Conservation (phyloP, 1,140 invertebrate genomes). For the Bombus affinis region DNA sequence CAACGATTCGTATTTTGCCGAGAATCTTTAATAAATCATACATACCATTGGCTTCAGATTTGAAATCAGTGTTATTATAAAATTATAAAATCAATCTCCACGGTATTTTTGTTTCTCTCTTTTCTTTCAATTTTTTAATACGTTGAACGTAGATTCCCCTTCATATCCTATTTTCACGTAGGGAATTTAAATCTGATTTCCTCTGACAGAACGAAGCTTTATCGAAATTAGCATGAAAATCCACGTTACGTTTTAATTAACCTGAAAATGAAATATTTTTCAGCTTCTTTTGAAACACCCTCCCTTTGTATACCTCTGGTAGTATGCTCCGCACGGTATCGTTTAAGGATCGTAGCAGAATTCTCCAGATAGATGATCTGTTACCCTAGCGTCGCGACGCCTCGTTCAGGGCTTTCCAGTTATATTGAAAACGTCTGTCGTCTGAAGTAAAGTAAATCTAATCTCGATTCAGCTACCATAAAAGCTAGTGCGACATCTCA, state of each 20-base stretch:
- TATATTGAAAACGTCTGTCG: conserved; percentile 58
- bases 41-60: conserved; percentile 52
- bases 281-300: background rate
- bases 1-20: conserved; percentile 36
- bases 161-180: background rate
- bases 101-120: background rate
- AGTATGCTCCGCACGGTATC: background rate
- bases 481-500: conserved; percentile 77
- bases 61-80: conserved; percentile 63
- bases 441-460: conserved; percentile 76
- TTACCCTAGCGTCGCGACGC: conserved; percentile 11
- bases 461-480: conserved; percentile 78
- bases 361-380: conserved; percentile 3
- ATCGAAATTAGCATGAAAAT: background rate
- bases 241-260: background rate
- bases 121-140: background rate
- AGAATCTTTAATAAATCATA: conserved; percentile 52
- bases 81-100: conserved; percentile 54
- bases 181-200: background rate
- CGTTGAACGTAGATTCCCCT: background rate
- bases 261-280: background rate
- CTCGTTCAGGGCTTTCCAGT: conserved; percentile 18
- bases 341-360: conserved; percentile 22
- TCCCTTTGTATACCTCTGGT: background rate
- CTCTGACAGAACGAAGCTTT: background rate